phyloP scores from a whole-genome alignment of 30 jellyfish, hydroid and myxozoan species.

The Hydra vulgaris region DNA sequence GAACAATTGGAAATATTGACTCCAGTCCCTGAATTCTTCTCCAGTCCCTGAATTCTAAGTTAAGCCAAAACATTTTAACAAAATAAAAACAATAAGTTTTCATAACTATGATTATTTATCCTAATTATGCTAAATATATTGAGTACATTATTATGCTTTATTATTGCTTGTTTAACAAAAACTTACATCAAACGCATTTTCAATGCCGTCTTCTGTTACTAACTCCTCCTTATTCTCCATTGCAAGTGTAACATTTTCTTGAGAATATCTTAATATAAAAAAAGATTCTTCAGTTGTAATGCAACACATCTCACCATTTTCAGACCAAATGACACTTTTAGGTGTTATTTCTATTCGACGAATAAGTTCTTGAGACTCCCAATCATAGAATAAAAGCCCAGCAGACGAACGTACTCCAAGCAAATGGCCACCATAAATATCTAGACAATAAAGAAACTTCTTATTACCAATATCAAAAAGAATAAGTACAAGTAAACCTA shows the following conservation, averaged over 20 bases:
- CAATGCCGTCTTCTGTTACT: slow-evolving; percentile 93
- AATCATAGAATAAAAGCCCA: slow-evolving; percentile 83
- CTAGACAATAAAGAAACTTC: slow-evolving; percentile 29
- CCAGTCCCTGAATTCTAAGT: no score
- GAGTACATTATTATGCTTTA: no score
- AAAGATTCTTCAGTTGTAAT: slow-evolving; percentile 88
- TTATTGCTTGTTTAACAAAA: background rate
- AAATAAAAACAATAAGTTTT: no score
- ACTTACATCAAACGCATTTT: slow-evolving; percentile 91
- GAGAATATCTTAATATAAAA: slow-evolving; percentile 59
- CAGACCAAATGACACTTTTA: slow-evolving; percentile 93
- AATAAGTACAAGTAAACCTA: background rate
- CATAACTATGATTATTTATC: no score
- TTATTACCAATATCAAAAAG: background rate
- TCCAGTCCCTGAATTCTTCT: no score
- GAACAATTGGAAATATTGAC: no score
- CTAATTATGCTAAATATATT: no score
- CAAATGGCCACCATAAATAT: slow-evolving; percentile 76
- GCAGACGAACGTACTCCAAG: slow-evolving; percentile 90
- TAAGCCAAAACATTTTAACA: no score
- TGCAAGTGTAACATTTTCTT: slow-evolving; percentile 68
- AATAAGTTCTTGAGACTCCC: slow-evolving; percentile 96
- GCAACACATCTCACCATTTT: slow-evolving; percentile 95
- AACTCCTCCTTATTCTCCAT: slow-evolving; percentile 82
- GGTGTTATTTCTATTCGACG: slow-evolving; percentile 92